Conservation (phyloP, 2,888 invertebrate genomes). For the Hetaerina titia region DNA sequence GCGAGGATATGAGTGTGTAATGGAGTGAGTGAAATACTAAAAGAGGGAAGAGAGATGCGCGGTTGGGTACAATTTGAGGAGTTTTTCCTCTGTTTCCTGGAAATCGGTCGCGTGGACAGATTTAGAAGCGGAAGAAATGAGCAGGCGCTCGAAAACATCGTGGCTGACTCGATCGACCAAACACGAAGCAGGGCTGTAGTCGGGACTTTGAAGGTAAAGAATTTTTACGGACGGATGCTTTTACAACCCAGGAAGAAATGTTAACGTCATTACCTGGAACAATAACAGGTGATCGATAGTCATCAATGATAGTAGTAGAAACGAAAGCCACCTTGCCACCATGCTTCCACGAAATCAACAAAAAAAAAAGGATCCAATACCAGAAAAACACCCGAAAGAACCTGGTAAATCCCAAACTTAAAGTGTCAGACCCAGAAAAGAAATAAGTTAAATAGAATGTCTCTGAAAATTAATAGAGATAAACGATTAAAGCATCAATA, state of each 20-base stretch:
- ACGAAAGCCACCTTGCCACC: too few relatives aligned
- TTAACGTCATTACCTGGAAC: not conserved
- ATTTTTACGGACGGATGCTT: conserved; percentile 2
- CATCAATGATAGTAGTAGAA: not conserved
- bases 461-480: too few relatives aligned
- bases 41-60: not conserved
- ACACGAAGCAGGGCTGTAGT: not conserved
- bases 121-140: not conserved
- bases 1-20: not conserved
- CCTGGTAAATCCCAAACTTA: too few relatives aligned
- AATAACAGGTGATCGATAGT: not conserved
- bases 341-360: not conserved
- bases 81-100: conserved; percentile 30
- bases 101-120: not conserved
- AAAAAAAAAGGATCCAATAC: too few relatives aligned
- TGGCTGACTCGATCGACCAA: not conserved
- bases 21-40: conserved; percentile 21
- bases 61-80: not conserved
- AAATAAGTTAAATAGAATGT: too few relatives aligned
- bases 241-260: not conserved
- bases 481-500: too few relatives aligned
- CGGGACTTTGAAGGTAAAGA: not conserved
- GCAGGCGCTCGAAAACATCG: not conserved
- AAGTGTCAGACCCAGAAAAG: too few relatives aligned
- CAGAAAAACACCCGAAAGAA: too few relatives aligned